These are phyloP conservation scores for Oreochromis grahami DNA, from an alignment of 2,797 vertebrate genomes.

Conservation along the genomic window DNA sequence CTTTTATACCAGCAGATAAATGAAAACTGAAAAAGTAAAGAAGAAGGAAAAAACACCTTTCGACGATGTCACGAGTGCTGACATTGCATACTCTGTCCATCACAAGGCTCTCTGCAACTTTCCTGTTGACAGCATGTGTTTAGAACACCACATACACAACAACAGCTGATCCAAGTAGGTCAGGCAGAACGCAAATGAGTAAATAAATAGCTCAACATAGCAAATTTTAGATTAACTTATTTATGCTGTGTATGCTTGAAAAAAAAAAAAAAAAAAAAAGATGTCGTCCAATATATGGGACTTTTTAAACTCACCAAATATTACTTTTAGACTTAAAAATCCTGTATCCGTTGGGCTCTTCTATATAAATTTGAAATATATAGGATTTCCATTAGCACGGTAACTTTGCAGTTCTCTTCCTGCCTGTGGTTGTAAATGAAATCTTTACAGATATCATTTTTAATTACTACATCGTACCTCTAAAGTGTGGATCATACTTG, in stretches of 20 bases:
- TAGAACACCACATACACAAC: background rate
- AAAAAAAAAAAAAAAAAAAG: background rate
- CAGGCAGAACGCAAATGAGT: background rate
- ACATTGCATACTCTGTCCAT: background rate
- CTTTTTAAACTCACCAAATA: background rate
- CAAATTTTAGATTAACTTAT: background rate
- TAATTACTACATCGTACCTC: background rate
- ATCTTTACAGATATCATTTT: background rate
- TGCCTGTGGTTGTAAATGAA: background rate
- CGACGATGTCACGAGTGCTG: background rate
- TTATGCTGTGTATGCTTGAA: fast-evolving
- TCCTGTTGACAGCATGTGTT: background rate
- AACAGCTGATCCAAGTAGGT: background rate
- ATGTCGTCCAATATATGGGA: background rate
- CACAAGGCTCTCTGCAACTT: background rate
- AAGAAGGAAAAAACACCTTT: background rate
- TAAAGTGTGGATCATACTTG: background rate
- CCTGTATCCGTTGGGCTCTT: background rate
- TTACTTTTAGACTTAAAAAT: background rate
- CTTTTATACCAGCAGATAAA: background rate
- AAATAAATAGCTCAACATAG: background rate
- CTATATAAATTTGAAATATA: background rate
- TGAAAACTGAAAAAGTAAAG: background rate
- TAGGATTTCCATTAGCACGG: background rate
- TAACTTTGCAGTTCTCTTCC: background rate